These are phyloP conservation scores for Cotesia chilonis DNA, from an alignment of 1,140 invertebrate genomes.

Conservation along the genomic window DNA sequence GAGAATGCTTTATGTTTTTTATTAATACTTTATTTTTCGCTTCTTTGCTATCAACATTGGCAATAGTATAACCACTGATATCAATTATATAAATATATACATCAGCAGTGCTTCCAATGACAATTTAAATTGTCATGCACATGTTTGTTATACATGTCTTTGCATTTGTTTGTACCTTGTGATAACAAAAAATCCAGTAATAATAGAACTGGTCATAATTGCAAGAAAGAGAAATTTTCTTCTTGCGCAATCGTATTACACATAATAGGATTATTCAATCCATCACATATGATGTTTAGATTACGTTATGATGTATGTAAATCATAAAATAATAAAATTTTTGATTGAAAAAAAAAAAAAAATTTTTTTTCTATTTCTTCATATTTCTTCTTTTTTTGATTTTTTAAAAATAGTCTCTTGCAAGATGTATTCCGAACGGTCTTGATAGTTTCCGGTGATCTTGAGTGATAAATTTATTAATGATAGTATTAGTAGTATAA, in stretches of 20 bases:
- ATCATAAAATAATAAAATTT: constrained; percentile 30
- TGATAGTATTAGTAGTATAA: too few relatives aligned
- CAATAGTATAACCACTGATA: too few relatives aligned
- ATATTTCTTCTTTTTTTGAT: background rate
- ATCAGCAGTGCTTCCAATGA: background rate
- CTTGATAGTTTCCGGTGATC: too few relatives aligned
- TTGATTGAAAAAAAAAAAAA: background rate
- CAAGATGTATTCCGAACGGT: too few relatives aligned
- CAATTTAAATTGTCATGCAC: background rate
- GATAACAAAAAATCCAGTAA: constrained; percentile 28
- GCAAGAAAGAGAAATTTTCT: constrained; percentile 57
- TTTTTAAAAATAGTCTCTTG: background rate
- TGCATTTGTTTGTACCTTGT: constrained; percentile 31
- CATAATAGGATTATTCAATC: constrained; percentile 56
- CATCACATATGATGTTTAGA: constrained; percentile 16
- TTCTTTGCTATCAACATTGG: too few relatives aligned
- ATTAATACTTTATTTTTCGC: constrained; percentile 7
- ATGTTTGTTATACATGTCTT: background rate
- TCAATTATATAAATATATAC: background rate
- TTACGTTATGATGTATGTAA: constrained; percentile 1
- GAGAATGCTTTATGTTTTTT: constrained; percentile 18
- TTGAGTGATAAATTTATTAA: too few relatives aligned
- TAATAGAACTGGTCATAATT: constrained; percentile 42
- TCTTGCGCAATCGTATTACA: constrained; percentile 50
- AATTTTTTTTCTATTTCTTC: constrained; percentile 13